phyloP scores from a whole-genome alignment of 2,113 vertebrate genomes.

The Pitta sordida region DNA sequence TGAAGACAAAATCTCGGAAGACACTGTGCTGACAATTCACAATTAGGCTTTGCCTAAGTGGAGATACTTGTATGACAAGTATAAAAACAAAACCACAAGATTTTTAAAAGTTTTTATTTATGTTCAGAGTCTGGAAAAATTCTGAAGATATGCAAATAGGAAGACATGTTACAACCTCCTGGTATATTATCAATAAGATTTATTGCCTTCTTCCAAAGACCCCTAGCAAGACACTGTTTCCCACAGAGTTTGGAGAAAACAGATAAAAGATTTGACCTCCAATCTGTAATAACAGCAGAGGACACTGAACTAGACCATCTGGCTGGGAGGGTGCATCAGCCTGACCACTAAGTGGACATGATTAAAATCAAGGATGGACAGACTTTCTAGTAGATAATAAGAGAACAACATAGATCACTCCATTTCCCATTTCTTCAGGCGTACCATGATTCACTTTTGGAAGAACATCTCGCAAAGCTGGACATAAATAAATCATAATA shows the following conservation, averaged over 20 bases:
- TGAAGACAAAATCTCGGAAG: neutral
- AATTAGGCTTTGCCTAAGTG: neutral
- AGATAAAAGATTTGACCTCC: conserved; percentile 33
- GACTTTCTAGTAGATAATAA: neutral
- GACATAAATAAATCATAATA: neutral
- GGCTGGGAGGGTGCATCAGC: conserved; percentile 15
- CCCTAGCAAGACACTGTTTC: neutral
- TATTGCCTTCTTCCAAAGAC: neutral
- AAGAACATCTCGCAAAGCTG: neutral
- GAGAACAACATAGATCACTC: neutral
- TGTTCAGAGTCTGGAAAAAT: neutral
- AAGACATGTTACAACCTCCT: neutral
- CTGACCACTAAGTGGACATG: neutral
- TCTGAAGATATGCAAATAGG: neutral
- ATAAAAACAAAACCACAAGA: neutral
- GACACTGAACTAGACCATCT: neutral
- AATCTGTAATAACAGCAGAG: conserved; percentile 7
- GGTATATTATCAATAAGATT: neutral
- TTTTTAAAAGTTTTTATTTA: neutral
- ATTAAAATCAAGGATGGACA: neutral
- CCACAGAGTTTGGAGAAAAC: neutral
- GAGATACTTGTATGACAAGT: neutral
- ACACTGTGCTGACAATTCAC: neutral
- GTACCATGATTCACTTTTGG: neutral
- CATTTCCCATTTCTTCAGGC: neutral